phyloP scores from a whole-genome alignment of 1,140 invertebrate species.

The Diorhabda carinulata region DNA sequence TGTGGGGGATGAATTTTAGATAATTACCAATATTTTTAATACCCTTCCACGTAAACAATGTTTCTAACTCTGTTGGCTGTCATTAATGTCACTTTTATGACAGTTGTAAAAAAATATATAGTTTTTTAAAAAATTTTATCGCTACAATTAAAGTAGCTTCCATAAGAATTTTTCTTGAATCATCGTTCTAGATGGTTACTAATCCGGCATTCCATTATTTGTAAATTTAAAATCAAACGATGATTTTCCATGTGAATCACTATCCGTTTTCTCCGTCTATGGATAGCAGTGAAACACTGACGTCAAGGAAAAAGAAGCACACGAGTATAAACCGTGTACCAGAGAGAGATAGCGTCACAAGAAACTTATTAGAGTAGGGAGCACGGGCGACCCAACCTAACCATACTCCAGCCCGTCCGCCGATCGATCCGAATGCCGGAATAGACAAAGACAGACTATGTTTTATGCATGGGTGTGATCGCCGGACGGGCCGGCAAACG shows the following conservation, averaged over 20 bases:
- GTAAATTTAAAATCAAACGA: conserved; percentile 10
- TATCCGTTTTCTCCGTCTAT: conserved; percentile 13
- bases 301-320: conserved; percentile 41
- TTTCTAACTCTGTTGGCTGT: too few species aligned
- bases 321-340: conserved; percentile 12
- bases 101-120: too few species aligned
- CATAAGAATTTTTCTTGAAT: conserved; percentile 8
- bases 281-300: conserved; percentile 42
- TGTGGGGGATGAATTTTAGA: too few species aligned
- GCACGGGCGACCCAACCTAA: conserved; percentile 47
- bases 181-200: conserved; percentile 14
- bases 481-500: conserved; percentile 44
- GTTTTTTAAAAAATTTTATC: too few species aligned
- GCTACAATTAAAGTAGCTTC: too few species aligned
- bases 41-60: too few species aligned
- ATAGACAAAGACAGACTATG: conserved; percentile 47
- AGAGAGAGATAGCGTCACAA: conserved; percentile 34
- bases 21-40: too few species aligned
- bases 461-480: conserved; percentile 48
- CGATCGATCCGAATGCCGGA: conserved; percentile 48
- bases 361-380: conserved; percentile 46
- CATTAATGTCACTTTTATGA: too few species aligned
- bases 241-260: conserved; percentile 19
- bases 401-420: conserved; percentile 44
- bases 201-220: conserved; percentile 17